phyloP scores from a whole-genome alignment of 2,113 vertebrate species.

The Calonectris borealis region DNA sequence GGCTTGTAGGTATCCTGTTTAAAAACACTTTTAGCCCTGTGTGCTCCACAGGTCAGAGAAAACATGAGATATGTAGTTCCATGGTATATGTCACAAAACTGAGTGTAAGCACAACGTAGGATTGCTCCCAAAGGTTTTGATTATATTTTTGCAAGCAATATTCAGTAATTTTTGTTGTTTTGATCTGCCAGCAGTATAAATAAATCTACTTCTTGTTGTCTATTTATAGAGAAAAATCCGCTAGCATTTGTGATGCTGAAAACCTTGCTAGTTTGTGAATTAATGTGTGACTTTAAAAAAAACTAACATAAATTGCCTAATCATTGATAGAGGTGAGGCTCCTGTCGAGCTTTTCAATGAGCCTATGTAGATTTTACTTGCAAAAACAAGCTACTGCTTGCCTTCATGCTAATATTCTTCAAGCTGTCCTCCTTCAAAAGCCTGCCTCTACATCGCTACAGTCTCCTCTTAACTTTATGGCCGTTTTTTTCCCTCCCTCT shows the following conservation, averaged over 20 bases:
- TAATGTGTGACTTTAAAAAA: not conserved
- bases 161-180: not conserved
- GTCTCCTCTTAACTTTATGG: not conserved
- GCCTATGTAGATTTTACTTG: not conserved
- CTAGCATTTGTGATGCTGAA: not conserved
- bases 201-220: not conserved
- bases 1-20: not conserved
- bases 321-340: not conserved
- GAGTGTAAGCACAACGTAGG: not conserved
- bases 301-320: not conserved
- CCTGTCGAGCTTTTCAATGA: not conserved
- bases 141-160: not conserved
- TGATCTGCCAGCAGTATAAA: not conserved
- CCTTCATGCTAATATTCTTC: not conserved
- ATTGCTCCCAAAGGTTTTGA: rapidly evolving
- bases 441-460: not conserved
- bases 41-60: not conserved
- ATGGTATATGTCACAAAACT: not conserved
- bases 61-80: not conserved
- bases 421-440: not conserved
- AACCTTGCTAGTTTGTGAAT: not conserved
- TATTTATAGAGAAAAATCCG: not conserved
- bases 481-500: not conserved
- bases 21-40: not conserved
- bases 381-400: not conserved